phyloP scores from a whole-genome alignment of 2,888 invertebrate genomes.

The Abrostola tripartita region DNA sequence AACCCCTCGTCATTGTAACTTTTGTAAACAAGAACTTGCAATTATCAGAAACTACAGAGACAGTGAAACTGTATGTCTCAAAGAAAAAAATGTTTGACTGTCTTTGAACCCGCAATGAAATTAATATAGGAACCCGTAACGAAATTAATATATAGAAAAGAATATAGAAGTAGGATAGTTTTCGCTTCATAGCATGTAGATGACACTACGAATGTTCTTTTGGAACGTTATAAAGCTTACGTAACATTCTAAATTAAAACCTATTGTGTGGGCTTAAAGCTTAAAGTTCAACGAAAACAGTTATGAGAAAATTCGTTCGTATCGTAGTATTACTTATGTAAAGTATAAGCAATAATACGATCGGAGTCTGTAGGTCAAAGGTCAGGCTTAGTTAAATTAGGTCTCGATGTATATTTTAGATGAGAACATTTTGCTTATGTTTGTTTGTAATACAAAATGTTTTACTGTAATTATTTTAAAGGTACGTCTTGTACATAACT shows the following conservation, averaged over 20 bases:
- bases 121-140: too few relatives aligned
- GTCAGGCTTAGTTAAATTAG: conserved; percentile 27
- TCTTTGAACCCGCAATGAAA: too few relatives aligned
- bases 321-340: too few relatives aligned
- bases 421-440: not conserved
- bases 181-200: not conserved
- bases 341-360: conserved; percentile 40
- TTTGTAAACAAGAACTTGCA: too few relatives aligned
- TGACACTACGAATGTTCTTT: not conserved
- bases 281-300: conserved; percentile 9
- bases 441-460: not conserved
- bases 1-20: too few relatives aligned
- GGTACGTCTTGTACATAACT: too few relatives aligned
- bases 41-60: too few relatives aligned
- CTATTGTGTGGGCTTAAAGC: conserved; percentile 8
- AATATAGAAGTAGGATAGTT: too few relatives aligned
- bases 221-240: conserved; percentile 22
- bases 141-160: too few relatives aligned
- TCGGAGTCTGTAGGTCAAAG: conserved; percentile 30
- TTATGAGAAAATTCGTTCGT: conserved; percentile 26
- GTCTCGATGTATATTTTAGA: conserved; percentile 7
- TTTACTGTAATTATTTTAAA: too few relatives aligned
- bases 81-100: too few relatives aligned
- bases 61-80: too few relatives aligned
- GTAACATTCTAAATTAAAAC: conserved; percentile 13